Base-by-base conservation (phyloP, 2,797 vertebrate species). In the Rousettus madagascariensis region DNA sequence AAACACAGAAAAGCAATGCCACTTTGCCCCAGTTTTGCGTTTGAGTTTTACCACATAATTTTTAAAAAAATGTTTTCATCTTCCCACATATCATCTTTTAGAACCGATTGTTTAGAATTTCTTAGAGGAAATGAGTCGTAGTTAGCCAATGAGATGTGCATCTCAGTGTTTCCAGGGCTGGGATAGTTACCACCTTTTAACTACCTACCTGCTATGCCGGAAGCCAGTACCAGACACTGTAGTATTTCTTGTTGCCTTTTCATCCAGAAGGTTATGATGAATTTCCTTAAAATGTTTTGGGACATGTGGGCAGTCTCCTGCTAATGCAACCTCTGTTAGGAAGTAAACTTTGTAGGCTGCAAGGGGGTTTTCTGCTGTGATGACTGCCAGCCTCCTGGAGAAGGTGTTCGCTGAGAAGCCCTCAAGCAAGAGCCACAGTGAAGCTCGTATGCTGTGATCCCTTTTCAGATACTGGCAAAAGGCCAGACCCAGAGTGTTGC, bases 31-130 rank as follows among this genome's bases (percentile, higher is more conserved):
- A 8, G 53, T 80, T 96, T 87, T 89, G 59, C 91, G 72, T 85
- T 28, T 61, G 53, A 26, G 83, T 72, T 94, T 86, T 80, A 65
- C 24, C 90, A 55, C 51, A 43, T 82, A 36, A 79, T 91, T 80
- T 86, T 95, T 83, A 1, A 9, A 90, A 57, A 17, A 80, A 33
- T 55, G 75, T 71, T 94, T 94, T 84, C 71, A 36, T 96, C 78
- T 95, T 91, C 68, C 85, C 83, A 78, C 86, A 57, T 61, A 66
- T n/a, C 57, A 90, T 82, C 68, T 85, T 80, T 78, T 82, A 61
- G n/a, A 90, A 85, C 93, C 95, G 88, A 95, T 57, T 85, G 80
- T 46, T 51, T 87, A 74, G 91, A 77, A 85, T 86, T 93, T 92
- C 86, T 92, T 83, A 68, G 53, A 94, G 79, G 72, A 96, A 78